Conservation (phyloP, 2,797 vertebrate species). For the Bradypodion ventrale region DNA sequence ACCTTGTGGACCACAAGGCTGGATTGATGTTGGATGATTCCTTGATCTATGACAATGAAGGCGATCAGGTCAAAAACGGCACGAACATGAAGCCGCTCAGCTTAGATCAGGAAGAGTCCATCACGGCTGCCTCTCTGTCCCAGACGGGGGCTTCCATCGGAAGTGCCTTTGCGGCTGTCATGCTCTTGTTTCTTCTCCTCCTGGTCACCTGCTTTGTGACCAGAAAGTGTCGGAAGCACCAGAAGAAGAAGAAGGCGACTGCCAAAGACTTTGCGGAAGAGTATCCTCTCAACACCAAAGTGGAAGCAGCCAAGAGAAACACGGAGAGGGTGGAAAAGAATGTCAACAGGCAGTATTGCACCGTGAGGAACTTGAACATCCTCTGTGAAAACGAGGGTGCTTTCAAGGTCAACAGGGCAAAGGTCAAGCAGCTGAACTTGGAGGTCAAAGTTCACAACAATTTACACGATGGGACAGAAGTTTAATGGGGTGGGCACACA, state of each 20-base stretch:
- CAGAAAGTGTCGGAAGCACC: constrained; percentile 78
- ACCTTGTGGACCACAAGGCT: constrained; percentile 79
- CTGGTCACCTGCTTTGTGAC: constrained; percentile 83
- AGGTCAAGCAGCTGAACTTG: constrained; percentile 89
- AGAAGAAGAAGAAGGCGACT: constrained; percentile 69
- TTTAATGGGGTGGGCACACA: constrained; percentile 71
- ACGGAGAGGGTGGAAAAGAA: constrained; percentile 78
- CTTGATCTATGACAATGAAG: constrained; percentile 96
- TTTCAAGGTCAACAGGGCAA: constrained; percentile 74
- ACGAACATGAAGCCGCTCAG: constrained; percentile 95
- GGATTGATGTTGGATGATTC: constrained; percentile 85
- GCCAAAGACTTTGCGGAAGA: constrained; percentile 72
- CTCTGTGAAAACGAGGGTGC: constrained; percentile 74
- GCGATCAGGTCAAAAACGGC: constrained; percentile 94
- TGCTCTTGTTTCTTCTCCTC: constrained; percentile 83
- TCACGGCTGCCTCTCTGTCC: constrained; percentile 81
- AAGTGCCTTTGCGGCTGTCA: constrained; percentile 82
- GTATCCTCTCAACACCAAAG: constrained; percentile 91
- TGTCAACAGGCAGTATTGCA: constrained; percentile 83
- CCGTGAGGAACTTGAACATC: constrained; percentile 84
- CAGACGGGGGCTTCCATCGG: constrained; percentile 86
- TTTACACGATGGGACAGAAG: constrained; percentile 91
- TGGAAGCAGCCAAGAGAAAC: constrained; percentile 83
- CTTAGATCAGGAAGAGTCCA: constrained; percentile 81
- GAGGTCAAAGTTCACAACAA: constrained; percentile 94